These are phyloP conservation scores for Euschistus heros DNA, from an alignment of 1,140 invertebrate genomes.

Conservation along the genomic window DNA sequence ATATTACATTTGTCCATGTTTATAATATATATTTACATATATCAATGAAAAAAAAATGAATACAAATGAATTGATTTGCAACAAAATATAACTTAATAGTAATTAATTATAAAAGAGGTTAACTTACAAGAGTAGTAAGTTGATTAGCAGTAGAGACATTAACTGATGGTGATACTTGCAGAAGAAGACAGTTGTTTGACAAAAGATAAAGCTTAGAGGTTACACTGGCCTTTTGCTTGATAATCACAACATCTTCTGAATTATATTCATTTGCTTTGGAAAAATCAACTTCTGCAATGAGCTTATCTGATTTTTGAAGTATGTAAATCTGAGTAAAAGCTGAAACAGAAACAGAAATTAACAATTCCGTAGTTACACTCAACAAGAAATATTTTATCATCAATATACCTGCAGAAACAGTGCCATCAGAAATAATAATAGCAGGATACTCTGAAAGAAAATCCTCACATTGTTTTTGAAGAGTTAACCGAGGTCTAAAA, in stretches of 20 bases:
- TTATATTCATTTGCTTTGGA: not conserved
- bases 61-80: no score
- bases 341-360: not conserved
- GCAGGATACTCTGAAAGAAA: no score
- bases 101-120: not conserved
- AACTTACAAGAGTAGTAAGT: not conserved
- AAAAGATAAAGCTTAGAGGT: not conserved
- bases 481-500: not conserved
- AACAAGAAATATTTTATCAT: not conserved
- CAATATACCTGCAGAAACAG: not conserved
- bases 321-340: not conserved
- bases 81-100: not conserved
- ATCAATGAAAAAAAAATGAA: no score
- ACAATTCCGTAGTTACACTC: not conserved
- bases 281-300: not conserved
- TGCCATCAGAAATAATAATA: constrained; percentile 2
- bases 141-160: not conserved
- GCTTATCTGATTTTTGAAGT: not conserved
- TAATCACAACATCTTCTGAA: not conserved
- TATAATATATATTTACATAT: no score
- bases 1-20: no score
- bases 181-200: not conserved
- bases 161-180: not conserved
- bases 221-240: not conserved
- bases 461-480: not conserved